Conservation (phyloP, 2,113 vertebrate genomes). For the Arvicanthis niloticus region DNA sequence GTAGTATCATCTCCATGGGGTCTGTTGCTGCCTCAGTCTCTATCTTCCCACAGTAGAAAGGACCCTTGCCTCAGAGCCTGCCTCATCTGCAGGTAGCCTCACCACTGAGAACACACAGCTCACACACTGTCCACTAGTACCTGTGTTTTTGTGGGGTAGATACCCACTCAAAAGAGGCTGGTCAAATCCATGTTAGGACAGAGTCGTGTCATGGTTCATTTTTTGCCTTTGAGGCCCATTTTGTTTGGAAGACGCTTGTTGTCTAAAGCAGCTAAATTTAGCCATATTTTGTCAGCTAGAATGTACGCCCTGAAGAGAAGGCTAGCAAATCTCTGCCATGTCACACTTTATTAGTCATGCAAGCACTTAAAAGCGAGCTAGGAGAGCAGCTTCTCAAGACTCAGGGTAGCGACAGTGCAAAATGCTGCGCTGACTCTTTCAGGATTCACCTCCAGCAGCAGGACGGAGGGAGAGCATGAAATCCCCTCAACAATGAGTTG, state of each 20-base stretch:
- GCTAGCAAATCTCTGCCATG: conserved; percentile 88
- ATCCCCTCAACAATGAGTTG: conserved; percentile 82
- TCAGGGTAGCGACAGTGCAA: conserved; percentile 82
- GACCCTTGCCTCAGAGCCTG: neutral
- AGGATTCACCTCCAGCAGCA: conserved; percentile 85
- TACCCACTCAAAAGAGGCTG: conserved; percentile 54
- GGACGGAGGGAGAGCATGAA: conserved; percentile 79
- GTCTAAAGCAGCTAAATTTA: conserved; percentile 90
- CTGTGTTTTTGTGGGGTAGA: rapidly evolving
- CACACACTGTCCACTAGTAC: rapidly evolving
- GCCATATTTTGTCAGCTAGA: conserved; percentile 87
- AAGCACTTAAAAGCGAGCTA: conserved; percentile 86
- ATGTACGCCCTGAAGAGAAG: conserved; percentile 86
- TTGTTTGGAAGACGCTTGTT: conserved; percentile 87
- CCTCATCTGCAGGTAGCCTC: neutral
- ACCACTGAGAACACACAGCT: neutral
- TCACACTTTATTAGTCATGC: conserved; percentile 91
- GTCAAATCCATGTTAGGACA: conserved; percentile 80
- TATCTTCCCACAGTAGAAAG: neutral
- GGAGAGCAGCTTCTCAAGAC: conserved; percentile 82
- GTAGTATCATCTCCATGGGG: neutral
- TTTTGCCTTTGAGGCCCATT: conserved; percentile 84
- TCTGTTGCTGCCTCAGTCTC: neutral
- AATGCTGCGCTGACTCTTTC: conserved; percentile 83
- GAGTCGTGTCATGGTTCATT: conserved; percentile 83